These are phyloP conservation scores for Umimayanthus chanpuru DNA, from an alignment of 92 coral and sea anemone genomes.

Conservation along the genomic window DNA sequence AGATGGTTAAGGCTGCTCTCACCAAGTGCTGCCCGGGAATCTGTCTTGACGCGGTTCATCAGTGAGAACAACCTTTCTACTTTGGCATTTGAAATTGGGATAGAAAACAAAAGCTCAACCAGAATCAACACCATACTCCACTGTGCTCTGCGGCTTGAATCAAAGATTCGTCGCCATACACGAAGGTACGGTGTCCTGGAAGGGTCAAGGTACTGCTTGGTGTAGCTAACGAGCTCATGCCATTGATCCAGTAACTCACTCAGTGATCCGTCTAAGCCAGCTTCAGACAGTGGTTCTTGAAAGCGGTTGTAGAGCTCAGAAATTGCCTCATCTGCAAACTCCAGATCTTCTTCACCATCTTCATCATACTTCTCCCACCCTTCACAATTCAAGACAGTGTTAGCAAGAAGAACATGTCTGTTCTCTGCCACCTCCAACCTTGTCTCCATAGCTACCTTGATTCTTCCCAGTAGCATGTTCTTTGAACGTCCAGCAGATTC, in stretches of 20 bases:
- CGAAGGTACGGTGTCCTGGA: constrained; percentile 68
- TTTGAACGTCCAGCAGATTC: constrained; percentile 39
- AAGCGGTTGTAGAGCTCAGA: constrained; percentile 60
- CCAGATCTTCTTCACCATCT: constrained; percentile 61
- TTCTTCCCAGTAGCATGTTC: constrained; percentile 41
- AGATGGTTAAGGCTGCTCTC: constrained; percentile 59
- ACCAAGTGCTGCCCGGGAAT: constrained; percentile 67
- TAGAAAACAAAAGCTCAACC: constrained; percentile 71
- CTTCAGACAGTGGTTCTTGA: constrained; percentile 64
- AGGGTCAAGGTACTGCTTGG: constrained; percentile 68
- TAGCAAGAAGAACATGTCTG: constrained; percentile 13
- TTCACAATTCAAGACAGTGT: constrained; percentile 53
- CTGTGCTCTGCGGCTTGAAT: constrained; percentile 54
- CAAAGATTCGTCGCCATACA: constrained; percentile 74
- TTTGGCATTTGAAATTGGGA: constrained; percentile 83
- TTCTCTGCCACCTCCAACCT: constrained; percentile 69
- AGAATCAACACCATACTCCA: constrained; percentile 68
- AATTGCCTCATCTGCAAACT: constrained; percentile 58
- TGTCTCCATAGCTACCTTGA: constrained; percentile 55
- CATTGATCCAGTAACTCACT: constrained; percentile 53
- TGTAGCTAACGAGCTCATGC: constrained; percentile 64
- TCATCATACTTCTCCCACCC: constrained; percentile 70
- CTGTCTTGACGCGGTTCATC: constrained; percentile 73
- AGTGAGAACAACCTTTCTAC: constrained; percentile 77
- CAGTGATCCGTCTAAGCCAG: constrained; percentile 30